Evolutionary conservation across 2,113 vertebrate genomes (phyloP).

Genomic region (Ranitomeya variabilis): DNA sequence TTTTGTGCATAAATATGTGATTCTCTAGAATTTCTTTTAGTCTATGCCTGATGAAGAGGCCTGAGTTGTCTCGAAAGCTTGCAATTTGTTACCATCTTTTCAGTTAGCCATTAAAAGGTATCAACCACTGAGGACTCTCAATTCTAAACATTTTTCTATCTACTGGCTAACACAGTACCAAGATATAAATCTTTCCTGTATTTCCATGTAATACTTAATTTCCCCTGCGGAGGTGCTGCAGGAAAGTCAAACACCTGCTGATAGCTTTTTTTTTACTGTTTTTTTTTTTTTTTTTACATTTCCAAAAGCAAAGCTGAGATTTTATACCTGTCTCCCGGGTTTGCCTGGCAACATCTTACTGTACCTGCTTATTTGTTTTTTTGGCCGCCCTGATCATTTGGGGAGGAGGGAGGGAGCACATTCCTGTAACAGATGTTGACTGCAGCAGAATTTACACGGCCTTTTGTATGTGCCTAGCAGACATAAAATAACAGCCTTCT

Average conservation of each 20-base stretch:
- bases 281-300: neutral
- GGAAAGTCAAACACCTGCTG: neutral
- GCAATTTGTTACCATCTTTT: too few relatives aligned
- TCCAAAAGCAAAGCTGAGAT: neutral
- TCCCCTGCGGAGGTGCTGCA: neutral
- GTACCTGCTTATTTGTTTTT: conserved; percentile 29
- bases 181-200: too few relatives aligned
- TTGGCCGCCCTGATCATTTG: neutral
- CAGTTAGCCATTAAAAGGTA: too few relatives aligned
- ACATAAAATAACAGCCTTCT: conserved; percentile 57
- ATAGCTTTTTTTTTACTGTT: neutral
- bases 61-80: too few relatives aligned
- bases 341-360: neutral
- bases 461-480: conserved; percentile 57
- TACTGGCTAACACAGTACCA: too few relatives aligned
- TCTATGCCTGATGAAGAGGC: too few relatives aligned
- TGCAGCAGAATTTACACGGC: conserved; percentile 63
- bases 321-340: neutral
- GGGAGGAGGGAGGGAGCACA: conserved; percentile 49
- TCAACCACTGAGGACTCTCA: too few relatives aligned
- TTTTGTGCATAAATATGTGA: too few relatives aligned
- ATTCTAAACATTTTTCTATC: too few relatives aligned
- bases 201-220: neutral
- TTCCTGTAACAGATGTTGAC: conserved; percentile 62
- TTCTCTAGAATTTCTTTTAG: too few relatives aligned